Evolutionary conservation across 2,113 vertebrate genomes (phyloP).

Genomic region (Zingel zingel): DNA sequence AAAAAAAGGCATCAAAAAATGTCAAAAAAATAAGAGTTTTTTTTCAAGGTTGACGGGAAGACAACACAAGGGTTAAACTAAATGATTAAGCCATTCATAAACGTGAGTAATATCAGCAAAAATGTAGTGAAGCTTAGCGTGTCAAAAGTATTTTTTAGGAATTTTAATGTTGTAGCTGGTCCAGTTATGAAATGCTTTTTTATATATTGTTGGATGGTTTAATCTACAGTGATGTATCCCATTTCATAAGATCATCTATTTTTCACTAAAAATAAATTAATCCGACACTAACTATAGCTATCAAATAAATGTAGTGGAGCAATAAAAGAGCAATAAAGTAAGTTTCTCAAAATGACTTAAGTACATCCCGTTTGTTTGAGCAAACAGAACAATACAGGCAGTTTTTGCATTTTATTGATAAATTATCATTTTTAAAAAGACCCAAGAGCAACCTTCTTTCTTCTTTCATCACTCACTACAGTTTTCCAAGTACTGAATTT

Average conservation of each 20-base stretch:
- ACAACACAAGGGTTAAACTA: no score
- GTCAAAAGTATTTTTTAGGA: not conserved
- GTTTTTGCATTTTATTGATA: constrained; percentile 85
- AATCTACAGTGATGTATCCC: not conserved
- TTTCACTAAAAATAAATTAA: not conserved
- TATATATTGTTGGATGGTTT: not conserved
- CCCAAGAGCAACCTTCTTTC: constrained; percentile 68
- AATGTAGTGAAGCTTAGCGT: not conserved
- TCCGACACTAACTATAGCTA: not conserved
- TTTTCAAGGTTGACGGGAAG: no score
- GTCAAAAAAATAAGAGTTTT: no score
- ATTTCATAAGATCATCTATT: not conserved
- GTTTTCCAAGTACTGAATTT: constrained; percentile 73
- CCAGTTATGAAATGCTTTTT: not conserved
- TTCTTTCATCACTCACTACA: constrained; percentile 72
- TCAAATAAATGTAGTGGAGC: not conserved
- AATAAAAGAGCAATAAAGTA: not conserved
- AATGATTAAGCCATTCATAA: no score
- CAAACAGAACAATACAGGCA: constrained; percentile 1
- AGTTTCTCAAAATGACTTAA: not conserved
- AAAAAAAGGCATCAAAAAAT: no score
- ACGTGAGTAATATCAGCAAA: not conserved
- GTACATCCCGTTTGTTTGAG: constrained; percentile 1
- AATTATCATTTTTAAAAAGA: constrained; percentile 88
- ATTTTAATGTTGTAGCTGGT: not conserved